phyloP scores from a whole-genome alignment of 1,140 invertebrate species.

The Pachyrhynchus sulphureomaculatus region DNA sequence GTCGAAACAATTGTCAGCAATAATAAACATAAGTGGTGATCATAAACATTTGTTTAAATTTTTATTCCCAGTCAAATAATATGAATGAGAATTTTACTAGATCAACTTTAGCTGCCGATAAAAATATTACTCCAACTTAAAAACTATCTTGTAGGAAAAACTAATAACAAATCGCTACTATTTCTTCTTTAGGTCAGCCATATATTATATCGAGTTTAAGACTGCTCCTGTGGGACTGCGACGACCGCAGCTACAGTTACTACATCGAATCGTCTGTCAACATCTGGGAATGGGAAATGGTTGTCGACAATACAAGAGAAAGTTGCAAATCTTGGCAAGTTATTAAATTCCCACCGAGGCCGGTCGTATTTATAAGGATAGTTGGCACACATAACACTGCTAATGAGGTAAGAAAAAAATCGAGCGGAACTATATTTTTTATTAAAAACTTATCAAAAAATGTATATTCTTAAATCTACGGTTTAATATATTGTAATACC shows the following conservation, averaged over 20 bases:
- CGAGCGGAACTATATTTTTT: not conserved
- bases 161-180: too few relatives aligned
- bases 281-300: conserved; percentile 83
- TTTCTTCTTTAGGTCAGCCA: conserved; percentile 66
- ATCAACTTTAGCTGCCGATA: too few relatives aligned
- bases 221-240: conserved; percentile 96
- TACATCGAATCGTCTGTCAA: conserved; percentile 96
- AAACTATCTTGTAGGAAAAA: too few relatives aligned
- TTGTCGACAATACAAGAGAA: conserved; percentile 76
- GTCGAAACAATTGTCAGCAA: too few relatives aligned
- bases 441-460: too few relatives aligned
- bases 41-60: too few relatives aligned
- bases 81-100: not conserved
- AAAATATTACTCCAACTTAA: too few relatives aligned
- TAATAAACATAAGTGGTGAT: too few relatives aligned
- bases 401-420: conserved; percentile 73
- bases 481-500: too few relatives aligned
- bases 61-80: too few relatives aligned
- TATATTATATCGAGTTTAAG: conserved; percentile 91
- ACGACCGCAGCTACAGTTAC: conserved; percentile 94
- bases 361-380: conserved; percentile 92
- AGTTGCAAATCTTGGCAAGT: conserved; percentile 90
- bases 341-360: conserved; percentile 75
- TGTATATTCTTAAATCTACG: too few relatives aligned
- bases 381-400: conserved; percentile 95